Evolutionary conservation across 1,140 invertebrate species (phyloP), one percentile per base, ranked within the genome.

Genomic region (Plectus sambesii): DNA sequence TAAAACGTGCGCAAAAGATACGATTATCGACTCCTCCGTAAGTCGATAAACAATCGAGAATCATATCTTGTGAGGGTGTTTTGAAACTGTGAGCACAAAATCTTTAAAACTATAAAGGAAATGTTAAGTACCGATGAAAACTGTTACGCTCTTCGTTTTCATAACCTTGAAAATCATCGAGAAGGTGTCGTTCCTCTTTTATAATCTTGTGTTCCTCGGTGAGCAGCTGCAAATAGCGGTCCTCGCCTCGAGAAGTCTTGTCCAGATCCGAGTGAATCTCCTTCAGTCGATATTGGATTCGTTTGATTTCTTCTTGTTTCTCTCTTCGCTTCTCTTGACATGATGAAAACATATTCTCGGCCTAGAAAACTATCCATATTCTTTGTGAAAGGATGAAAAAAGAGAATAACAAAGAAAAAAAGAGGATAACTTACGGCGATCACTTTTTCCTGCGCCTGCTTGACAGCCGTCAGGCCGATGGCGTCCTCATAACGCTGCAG

Each of bases 201-300:
- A 74, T 63, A 5, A 70, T 58, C 6, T 59, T 54, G 51, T 75
- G 71, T 51, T 76, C 73, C 51, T 73, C 58, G 5, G 75, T 78
- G 24, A 79, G 66, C 22, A 79, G 60, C 26, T 72, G 66, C 33
- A 81, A 66, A 62, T 81, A 82, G 55, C 77, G 76, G 46, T 81
- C 76, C 59, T 82, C 80, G 2, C 79, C 79, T 51, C 81, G 73
- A 55, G 76, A 73, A 2, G 78, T 79, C 56, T 78, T 78, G 52
- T 82, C 79, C 65, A 82, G 74, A 62, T 82, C 80, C 2, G 72
- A 70, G 55, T 79, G 76, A 2, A 83, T 69, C 29, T 79, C 77
- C 59, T 80, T 78, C 5, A 83, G 63, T 42, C 77, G 73, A 17
- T 70, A 68, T 51, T 82, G 80, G 6, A 81, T 69, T 8, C 61